Evolutionary conservation across 2,797 vertebrate species (phyloP).

Genomic region (Peromyscus nudipes): DNA sequence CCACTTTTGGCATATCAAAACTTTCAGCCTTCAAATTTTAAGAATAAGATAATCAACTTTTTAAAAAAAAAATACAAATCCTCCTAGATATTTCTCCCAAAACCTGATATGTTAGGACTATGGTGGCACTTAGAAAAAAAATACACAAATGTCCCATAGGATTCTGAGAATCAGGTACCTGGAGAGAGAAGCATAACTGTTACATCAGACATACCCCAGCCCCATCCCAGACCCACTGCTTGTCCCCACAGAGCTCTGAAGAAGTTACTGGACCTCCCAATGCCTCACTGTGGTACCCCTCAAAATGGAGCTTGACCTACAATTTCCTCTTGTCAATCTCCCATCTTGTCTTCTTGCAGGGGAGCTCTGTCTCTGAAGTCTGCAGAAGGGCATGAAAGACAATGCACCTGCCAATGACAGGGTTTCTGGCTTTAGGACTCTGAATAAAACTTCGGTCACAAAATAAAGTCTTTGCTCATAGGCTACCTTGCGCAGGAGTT

Average conservation of each 20-base stretch:
- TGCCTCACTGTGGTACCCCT: not conserved
- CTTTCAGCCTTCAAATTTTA: not conserved
- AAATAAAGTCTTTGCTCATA: not conserved
- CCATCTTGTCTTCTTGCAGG: not conserved
- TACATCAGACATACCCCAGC: not conserved
- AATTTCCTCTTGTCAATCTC: not conserved
- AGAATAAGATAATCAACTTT: not conserved
- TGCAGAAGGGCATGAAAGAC: not conserved
- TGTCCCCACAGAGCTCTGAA: not conserved
- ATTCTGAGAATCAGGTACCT: not conserved
- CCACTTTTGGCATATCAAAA: not conserved
- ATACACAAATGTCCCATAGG: not conserved
- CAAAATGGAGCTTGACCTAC: not conserved
- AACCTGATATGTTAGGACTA: not conserved
- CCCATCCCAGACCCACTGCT: not conserved
- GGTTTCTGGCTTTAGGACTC: not conserved
- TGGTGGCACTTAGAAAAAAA: not conserved
- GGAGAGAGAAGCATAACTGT: not conserved
- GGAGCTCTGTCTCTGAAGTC: not conserved
- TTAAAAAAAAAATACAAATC: not conserved
- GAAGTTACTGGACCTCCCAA: not conserved
- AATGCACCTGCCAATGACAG: not conserved
- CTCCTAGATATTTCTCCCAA: not conserved
- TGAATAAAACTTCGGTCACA: not conserved
- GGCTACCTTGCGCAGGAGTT: rapidly evolving